Conservation (phyloP, 2,113 vertebrate species). For the Xenopus tropicalis region UCB_Xtro_10.0 CM004446.2:60506501-60507000, state of each 20-base stretch:
- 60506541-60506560: constrained; percentile 32
- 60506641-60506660: constrained; percentile 45
- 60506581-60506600: constrained; percentile 29
- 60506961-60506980: constrained; percentile 95
- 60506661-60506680: constrained; percentile 57
- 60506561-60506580: constrained; percentile 5
- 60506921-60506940: constrained; percentile 96
- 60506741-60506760: constrained; percentile 65
- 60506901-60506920: constrained; percentile 88
- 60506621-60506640: constrained; percentile 42
- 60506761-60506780: constrained; percentile 59
- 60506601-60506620: constrained; percentile 46
- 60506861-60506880: constrained; percentile 94
- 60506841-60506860: constrained; percentile 74
- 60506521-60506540: constrained; percentile 4
- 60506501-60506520: constrained; percentile 10
- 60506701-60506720: constrained; percentile 68
- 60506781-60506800: constrained; percentile 73
- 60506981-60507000: constrained; percentile 96
- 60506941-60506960: constrained; percentile 92
- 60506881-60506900: constrained; percentile 86
- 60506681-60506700: constrained; percentile 63
- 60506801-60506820: constrained; percentile 91
- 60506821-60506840: constrained; percentile 58
- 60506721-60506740: constrained; percentile 70